A percentile compares a stretch with the other conserved stretches of the same genome.
Evolutionary conservation across 2,113 vertebrate genomes (phyloP).

Genomic region (Synchiropus splendidus): DNA sequence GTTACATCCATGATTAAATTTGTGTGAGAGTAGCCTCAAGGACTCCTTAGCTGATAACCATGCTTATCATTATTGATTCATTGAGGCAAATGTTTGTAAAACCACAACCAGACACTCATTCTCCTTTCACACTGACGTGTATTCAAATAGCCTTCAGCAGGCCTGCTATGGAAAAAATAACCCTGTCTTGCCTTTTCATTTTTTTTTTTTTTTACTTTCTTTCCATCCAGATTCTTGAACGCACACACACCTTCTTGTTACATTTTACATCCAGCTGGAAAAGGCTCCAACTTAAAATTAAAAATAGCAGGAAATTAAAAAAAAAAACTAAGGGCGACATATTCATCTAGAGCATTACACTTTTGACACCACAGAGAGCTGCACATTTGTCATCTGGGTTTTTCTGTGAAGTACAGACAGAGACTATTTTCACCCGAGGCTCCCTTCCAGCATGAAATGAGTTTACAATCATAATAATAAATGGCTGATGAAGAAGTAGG

Average conservation of each 20-base stretch:
- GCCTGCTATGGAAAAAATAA: conserved; percentile 52
- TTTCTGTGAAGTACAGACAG: conserved; percentile 1
- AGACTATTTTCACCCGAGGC: conserved; percentile 7
- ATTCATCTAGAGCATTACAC: background rate
- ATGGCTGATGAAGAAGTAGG: conserved; percentile 15
- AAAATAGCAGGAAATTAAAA: conserved; percentile 1
- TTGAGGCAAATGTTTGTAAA: conserved; percentile 18
- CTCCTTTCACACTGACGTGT: conserved; percentile 15
- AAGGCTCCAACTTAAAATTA: too few relatives aligned
- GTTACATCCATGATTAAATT: too few relatives aligned
- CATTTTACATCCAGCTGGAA: too few relatives aligned
- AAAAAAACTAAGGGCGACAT: background rate
- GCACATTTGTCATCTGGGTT: background rate
- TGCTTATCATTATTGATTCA: conserved; percentile 22
- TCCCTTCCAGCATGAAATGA: conserved; percentile 3
- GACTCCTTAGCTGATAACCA: background rate
- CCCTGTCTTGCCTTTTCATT: conserved; percentile 2
- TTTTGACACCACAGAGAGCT: conserved; percentile 3
- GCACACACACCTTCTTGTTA: too few relatives aligned
- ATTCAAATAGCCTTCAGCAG: conserved; percentile 27
- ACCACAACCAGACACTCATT: conserved; percentile 14
- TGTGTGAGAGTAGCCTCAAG: conserved; percentile 17
- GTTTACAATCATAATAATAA: conserved; percentile 18
- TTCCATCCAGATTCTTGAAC: background rate
- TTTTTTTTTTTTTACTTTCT: too few relatives aligned